Conservation (phyloP, 2,888 invertebrate species). For the Lasioglossum vierecki region DNA sequence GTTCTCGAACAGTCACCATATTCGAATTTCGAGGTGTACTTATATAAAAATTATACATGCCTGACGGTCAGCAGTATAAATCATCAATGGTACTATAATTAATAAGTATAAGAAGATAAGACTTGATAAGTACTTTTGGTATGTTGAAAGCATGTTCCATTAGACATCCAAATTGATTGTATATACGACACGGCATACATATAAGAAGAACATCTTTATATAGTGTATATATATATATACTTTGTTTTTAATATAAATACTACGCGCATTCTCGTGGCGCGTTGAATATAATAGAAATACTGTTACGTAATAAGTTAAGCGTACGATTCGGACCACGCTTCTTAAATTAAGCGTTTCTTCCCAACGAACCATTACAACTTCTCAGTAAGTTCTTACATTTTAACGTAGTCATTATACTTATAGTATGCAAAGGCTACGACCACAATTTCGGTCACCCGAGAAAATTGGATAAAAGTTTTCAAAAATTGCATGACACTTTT, state of each 20-base stretch:
- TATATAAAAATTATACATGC: constrained; percentile 2
- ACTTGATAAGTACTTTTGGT: constrained; percentile 20
- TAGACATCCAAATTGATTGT: constrained; percentile 70
- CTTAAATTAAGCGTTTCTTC: constrained; percentile 62
- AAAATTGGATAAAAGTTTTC: background rate
- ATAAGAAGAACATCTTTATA: constrained; percentile 64
- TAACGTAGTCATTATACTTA: constrained; percentile 27
- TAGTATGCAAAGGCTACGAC: background rate
- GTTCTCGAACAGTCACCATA: background rate
- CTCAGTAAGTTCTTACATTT: constrained; percentile 43
- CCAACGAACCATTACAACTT: constrained; percentile 46
- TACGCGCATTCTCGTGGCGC: constrained; percentile 31
- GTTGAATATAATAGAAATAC: constrained; percentile 73
- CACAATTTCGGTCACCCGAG: background rate
- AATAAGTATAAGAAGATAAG: background rate
- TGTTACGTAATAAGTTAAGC: constrained; percentile 75
- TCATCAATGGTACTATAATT: background rate
- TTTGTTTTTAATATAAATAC: constrained; percentile 57
- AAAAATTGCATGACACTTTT: background rate
- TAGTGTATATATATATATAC: constrained; percentile 41
- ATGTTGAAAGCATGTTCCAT: constrained; percentile 52
- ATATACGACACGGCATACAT: constrained; percentile 64
- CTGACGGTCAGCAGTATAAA: background rate
- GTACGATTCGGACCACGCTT: constrained; percentile 75
- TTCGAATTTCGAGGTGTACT: background rate